Base-by-base conservation (phyloP, 1,140 invertebrate species). In the Leptinotarsa texana region DNA sequence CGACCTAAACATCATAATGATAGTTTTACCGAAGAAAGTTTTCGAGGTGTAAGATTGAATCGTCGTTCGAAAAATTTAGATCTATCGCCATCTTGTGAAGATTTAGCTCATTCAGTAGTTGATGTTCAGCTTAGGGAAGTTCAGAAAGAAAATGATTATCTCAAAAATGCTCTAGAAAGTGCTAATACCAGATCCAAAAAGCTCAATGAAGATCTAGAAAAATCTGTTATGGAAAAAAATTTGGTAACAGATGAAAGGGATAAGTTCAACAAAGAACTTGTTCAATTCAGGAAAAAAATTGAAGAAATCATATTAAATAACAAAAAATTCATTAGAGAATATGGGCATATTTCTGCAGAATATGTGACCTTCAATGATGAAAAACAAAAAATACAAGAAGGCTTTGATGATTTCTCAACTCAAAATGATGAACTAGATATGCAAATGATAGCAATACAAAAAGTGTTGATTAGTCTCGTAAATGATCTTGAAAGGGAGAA, bases 71-170 rank as follows among this genome's bases (percentile, higher is more conserved):
- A 47, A 71, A 71, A 57, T 63, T 75, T 74, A 18, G 72, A 73
- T 33, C 70, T 71, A 17, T n/a, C 65, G 27, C 66, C 69, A 4
- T 69, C 61, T 18, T 15, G 13, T 11, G 79, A 80, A 69, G 76
- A 83, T 78, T 69, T 84, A 11, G 83, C 83, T 11, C 68, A 77
- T 61, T 72, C 80, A 11, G 83, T 84, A 21, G 77, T 84, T n/a
- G 83, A 84, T 68, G 74, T 84, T 15, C 83, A 84, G 73, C 72
- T 85, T 18, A 80, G 75, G 76, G 84, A 85, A 62, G 72, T 76
- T 11, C 81, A 80, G 69, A 79, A 75, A 49, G 78, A 82, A 74
- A 81, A 78, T 74, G 63, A 75, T 15, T 57, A 78, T 4, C 70
- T 83, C 21, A 42, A 42, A 42, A 42, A 42, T 42, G 33, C 33